phyloP scores from a whole-genome alignment of 1,140 invertebrate genomes.

The Metopolophium dirhodum region DNA sequence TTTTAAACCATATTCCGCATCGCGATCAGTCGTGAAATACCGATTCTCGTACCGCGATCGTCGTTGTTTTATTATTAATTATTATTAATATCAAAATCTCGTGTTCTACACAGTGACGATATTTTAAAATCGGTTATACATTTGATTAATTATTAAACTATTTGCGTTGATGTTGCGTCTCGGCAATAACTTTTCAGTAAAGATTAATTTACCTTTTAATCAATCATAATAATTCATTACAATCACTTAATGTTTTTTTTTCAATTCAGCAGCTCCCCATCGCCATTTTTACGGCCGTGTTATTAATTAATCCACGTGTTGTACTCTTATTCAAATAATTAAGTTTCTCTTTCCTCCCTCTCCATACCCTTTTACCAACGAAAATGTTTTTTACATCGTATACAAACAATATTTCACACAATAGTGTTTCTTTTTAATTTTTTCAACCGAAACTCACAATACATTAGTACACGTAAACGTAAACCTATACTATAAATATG shows the following conservation, averaged over 20 bases:
- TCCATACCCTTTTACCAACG: not conserved
- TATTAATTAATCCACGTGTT: not conserved
- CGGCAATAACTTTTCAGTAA: not conserved
- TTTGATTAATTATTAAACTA: not conserved
- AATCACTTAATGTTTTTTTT: not conserved
- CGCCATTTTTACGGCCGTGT: not conserved
- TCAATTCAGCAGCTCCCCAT: not conserved
- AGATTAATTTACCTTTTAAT: constrained; percentile 15
- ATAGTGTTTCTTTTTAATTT: not conserved
- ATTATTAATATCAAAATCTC: not conserved
- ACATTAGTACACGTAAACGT: not conserved
- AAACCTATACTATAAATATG: not conserved
- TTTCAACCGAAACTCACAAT: not conserved
- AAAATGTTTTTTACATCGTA: not conserved
- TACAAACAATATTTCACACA: not conserved
- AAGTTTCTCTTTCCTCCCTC: not conserved
- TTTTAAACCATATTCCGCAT: no score
- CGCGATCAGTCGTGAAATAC: no score
- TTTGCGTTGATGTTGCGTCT: not conserved
- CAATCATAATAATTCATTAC: constrained; percentile 20
- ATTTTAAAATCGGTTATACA: not conserved
- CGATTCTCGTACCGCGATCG: not conserved
- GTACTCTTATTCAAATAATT: not conserved
- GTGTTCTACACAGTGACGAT: not conserved
- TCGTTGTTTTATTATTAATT: not conserved